Base-by-base conservation (phyloP, 2,888 invertebrate species). In the Stenoptilia bipunctidactyla region DNA sequence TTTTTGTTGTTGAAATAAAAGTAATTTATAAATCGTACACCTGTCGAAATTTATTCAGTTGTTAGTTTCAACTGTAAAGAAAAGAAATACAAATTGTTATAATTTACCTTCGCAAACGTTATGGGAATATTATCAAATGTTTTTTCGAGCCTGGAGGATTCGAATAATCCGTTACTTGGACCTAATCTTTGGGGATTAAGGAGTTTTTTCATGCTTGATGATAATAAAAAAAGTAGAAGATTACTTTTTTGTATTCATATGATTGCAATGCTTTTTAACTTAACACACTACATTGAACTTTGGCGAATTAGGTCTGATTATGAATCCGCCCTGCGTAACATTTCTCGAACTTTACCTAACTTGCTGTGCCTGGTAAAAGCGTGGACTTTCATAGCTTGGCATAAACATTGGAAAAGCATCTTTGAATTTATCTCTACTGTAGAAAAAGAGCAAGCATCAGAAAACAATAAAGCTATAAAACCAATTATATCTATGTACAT, bases 281-380 rank as follows among this genome's bases (percentile, higher is more conserved):
- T 75, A 1, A 64, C 61, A n/a, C 71, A 77, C 47, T 76, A 70
- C 37, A 36, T 73, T 1, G 77, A 79, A 43, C 61, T 80, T 1
- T 77, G 69, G 68, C 37, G 58, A 0, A 64, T 75, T 12, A 61
- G 65, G 43, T 50, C 54, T 0, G 52, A 76, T 15, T 37, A 72
- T 1, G 62, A 70, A 35, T 35, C 60, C 45, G 77, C 76, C 2
- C 40, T 77, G 27, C 52, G 66, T 13, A 80, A 80, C 41, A 50
- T 80, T 0, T 77, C 80, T 0, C 53, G 69, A 0, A 64, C 71
- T 0, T 73, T 79, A 71, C 52, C 77, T 0, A 77, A 74, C 40
- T 58, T 68, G 0, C 58, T 76, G 1, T 77, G 77, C 35, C 62
- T 71, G 0, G 49, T 68, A 0, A 80, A 80, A 53, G 61, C 68